Base-by-base conservation (phyloP, 2,797 vertebrate species). In the Mormyrus hasselquistii region DNA sequence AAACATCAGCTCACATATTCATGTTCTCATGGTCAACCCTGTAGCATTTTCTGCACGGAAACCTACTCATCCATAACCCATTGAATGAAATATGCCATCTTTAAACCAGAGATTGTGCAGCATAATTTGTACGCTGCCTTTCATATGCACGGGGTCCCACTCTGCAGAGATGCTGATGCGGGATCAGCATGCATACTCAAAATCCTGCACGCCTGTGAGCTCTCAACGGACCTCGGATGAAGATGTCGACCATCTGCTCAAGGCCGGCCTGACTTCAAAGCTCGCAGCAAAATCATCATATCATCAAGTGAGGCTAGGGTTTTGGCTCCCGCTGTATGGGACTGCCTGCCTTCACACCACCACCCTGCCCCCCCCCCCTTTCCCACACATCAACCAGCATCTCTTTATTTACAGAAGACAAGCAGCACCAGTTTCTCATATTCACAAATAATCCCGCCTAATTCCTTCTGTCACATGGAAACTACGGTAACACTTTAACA, bases 391-490 rank as follows among this genome's bases (percentile, higher is more conserved):
- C 49, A 25, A 7, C 38, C 38, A 41, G 22, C 2, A 12, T 8
- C 22, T 55, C 55, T 8, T 47, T 19, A 87, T 38, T 47, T 44
- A 8, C 19, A 87, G 57, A 41, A 65, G 53, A 57, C 38, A 22
- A 59, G 52, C 34, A n/a, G 49, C 79, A 91, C 91, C 89, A 90
- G 88, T 87, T 92, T 93, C 92, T 90, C 92, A 88, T 86, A 90
- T 92, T 93, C 92, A 79, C 93, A 94, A 93, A 93, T 93, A 93
- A 93, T 93, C 89, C 88, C 89, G 7, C 82, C 22, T 9, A 88
- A 91, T 87, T 92, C 88, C 87, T 62, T 89, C 12, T 62, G 57
- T 25, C 88, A 89, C 65, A 92, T 6, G 87, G 88, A 90, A 90
- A 90, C 79, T 91, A 89, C 2, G 0, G 8, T 89, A 73, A 90